These are phyloP conservation scores for Drymonia ruficornis DNA, from an alignment of 2,888 invertebrate species.

Conservation along the genomic window DNA sequence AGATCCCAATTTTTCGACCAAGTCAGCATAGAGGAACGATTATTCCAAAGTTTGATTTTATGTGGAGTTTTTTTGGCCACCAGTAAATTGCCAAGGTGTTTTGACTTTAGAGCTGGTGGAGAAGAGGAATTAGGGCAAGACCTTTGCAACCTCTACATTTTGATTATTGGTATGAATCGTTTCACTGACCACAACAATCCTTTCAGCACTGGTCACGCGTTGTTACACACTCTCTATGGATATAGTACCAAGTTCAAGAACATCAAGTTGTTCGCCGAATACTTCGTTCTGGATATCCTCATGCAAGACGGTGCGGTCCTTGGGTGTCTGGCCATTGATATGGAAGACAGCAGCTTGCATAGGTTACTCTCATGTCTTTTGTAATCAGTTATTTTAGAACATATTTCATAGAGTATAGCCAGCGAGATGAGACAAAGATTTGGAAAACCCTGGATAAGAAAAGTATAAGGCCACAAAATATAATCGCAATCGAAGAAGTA, in stretches of 20 bases:
- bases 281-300: conserved; percentile 96
- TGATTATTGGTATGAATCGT: no score
- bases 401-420: neutral
- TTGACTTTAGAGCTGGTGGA: no score
- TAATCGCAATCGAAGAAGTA: neutral
- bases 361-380: conserved; percentile 74
- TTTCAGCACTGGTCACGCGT: conserved; percentile 96
- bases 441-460: neutral
- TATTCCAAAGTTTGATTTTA: no score
- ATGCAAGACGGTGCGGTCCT: conserved; percentile 94
- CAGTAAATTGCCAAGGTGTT: no score
- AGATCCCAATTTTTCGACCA: no score
- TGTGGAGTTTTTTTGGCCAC: no score
- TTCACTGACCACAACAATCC: no score
- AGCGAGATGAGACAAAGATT: neutral
- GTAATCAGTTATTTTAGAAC: no score
- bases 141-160: no score
- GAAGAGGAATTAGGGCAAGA: no score
- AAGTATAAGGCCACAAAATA: neutral
- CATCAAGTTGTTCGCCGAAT: conserved; percentile 97
- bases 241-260: conserved; percentile 96
- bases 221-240: conserved; percentile 98
- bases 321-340: conserved; percentile 94
- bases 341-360: conserved; percentile 98
- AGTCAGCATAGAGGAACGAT: no score